A percentile compares a stretch with the other conserved stretches of the same genome.
Evolutionary conservation across 2,888 invertebrate species (phyloP).

Genomic region (Thecocarcelia acutangulata): DNA sequence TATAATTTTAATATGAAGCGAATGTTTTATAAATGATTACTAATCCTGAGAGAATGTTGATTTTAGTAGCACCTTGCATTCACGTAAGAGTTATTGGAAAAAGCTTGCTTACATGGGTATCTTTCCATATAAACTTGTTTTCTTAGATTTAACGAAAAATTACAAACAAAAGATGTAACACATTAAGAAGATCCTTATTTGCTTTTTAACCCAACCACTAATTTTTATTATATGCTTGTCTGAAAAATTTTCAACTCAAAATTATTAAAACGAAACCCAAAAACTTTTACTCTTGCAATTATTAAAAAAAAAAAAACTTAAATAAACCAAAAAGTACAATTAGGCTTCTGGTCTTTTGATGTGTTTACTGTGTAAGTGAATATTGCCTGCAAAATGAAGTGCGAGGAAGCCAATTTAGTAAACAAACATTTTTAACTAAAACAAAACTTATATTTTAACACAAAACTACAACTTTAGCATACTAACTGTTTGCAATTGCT

Average conservation of each 20-base stretch:
- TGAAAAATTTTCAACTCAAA: too few species aligned
- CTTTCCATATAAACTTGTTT: too few species aligned
- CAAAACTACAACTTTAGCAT: constrained; percentile 29
- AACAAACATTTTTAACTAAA: background rate
- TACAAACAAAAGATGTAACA: too few species aligned
- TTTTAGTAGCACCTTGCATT: too few species aligned
- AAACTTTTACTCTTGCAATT: background rate
- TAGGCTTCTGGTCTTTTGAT: constrained; percentile 28
- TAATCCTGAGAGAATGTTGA: too few species aligned
- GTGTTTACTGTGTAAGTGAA: constrained; percentile 37
- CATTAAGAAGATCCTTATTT: background rate
- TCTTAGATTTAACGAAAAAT: too few species aligned
- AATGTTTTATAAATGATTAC: too few species aligned
- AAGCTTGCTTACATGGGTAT: too few species aligned
- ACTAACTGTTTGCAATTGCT: constrained; percentile 53
- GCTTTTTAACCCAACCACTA: background rate
- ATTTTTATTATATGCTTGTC: background rate
- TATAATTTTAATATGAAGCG: too few species aligned
- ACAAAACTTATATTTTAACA: background rate
- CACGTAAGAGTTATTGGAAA: too few species aligned
- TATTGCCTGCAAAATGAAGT: background rate
- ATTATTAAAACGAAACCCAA: constrained; percentile 10
- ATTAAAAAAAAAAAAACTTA: background rate
- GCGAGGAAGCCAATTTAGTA: constrained; percentile 13
- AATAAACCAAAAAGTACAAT: background rate